Percentiles rank a stretch among this genome's conserved stretches.
phyloP scores from a whole-genome alignment of 2,797 vertebrate genomes.

The Heterohyrax brucei region DNA sequence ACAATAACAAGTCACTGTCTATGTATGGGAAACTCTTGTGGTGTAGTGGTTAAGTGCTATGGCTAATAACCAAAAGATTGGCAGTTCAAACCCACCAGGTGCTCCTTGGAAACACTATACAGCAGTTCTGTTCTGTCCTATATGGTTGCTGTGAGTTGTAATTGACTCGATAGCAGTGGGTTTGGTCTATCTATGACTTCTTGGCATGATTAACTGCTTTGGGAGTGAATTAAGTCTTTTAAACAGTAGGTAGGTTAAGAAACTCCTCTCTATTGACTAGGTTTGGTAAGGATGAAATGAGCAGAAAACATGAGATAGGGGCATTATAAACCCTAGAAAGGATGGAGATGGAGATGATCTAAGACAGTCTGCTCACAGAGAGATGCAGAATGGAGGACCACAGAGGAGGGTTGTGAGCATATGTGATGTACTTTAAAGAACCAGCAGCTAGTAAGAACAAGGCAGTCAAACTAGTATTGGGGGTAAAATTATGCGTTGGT shows the following conservation, averaged over 20 bases:
- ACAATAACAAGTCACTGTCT: no score
- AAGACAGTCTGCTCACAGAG: not conserved
- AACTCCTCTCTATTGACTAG: constrained; percentile 16
- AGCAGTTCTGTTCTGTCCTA: not conserved
- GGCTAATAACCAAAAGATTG: no score
- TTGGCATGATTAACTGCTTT: constrained; percentile 2
- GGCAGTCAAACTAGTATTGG: not conserved
- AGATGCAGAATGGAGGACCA: not conserved
- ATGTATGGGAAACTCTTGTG: no score
- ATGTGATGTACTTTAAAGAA: not conserved
- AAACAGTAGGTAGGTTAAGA: constrained; percentile 39
- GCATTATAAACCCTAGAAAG: not conserved
- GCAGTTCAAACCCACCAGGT: no score
- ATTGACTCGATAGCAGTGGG: not conserved
- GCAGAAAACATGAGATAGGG: constrained; percentile 18
- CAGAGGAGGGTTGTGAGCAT: not conserved
- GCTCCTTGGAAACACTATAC: not conserved
- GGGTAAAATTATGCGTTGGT: not conserved
- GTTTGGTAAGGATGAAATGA: constrained; percentile 14
- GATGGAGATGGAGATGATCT: not conserved
- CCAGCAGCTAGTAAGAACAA: not conserved
- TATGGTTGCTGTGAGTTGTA: not conserved
- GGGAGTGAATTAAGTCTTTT: constrained; percentile 1
- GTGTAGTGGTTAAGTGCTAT: no score
- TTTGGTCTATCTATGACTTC: not conserved